Evolutionary conservation across 2,797 vertebrate species (phyloP).

Genomic region (Gorsachius magnificus): DNA sequence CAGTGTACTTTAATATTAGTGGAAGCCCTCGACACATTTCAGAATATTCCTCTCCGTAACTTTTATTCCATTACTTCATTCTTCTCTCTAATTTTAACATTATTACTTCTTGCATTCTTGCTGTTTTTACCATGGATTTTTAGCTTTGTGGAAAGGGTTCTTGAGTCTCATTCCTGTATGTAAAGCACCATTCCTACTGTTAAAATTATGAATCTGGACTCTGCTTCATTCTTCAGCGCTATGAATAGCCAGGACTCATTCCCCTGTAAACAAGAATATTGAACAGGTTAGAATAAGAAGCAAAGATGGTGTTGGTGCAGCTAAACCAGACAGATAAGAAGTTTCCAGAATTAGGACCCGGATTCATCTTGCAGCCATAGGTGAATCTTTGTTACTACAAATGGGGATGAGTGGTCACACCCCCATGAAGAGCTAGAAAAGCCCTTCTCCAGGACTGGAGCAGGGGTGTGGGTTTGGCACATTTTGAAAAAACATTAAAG

Average conservation of each 20-base stretch:
- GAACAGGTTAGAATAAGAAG: not conserved
- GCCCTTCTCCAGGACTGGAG: not conserved
- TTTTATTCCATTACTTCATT: not conserved
- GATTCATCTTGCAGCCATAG: not conserved
- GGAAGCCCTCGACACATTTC: not conserved
- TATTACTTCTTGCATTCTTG: not conserved
- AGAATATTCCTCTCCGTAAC: not conserved
- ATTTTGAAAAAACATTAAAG: not conserved
- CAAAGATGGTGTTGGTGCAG: not conserved
- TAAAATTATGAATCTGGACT: not conserved
- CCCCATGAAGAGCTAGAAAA: not conserved
- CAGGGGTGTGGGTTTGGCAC: not conserved
- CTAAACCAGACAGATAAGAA: not conserved
- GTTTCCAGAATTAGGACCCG: not conserved
- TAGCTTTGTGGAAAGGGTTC: not conserved
- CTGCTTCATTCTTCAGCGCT: not conserved
- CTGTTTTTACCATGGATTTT: not conserved
- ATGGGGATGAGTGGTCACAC: not conserved
- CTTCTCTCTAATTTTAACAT: not conserved
- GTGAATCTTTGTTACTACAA: not conserved
- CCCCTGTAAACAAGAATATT: not conserved
- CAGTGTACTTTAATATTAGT: not conserved
- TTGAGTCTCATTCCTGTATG: not conserved
- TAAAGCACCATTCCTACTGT: not conserved
- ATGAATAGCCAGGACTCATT: not conserved